phyloP scores from a whole-genome alignment of 2,113 vertebrate genomes.

The Halcyon malimbica region DNA sequence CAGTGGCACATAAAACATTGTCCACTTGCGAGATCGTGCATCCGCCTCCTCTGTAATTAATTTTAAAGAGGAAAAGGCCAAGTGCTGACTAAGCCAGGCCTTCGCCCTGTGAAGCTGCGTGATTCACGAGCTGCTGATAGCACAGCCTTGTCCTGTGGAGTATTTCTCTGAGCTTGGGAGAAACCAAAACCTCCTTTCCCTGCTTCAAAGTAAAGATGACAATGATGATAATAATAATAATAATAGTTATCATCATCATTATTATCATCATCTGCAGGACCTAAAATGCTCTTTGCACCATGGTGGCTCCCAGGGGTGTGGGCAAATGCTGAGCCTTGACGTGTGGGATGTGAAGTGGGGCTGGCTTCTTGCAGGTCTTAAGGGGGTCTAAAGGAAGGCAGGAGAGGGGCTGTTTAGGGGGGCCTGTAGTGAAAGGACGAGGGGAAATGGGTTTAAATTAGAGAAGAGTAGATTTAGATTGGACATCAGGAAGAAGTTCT shows the following conservation, averaged over 20 bases:
- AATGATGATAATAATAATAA: too few species aligned
- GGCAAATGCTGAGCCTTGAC: background rate
- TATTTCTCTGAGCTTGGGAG: background rate
- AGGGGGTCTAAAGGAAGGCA: too few species aligned
- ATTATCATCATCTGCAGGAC: background rate
- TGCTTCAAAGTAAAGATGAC: background rate
- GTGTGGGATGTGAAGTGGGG: background rate
- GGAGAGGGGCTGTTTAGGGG: too few species aligned
- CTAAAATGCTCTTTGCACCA: background rate
- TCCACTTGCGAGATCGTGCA: accelerated
- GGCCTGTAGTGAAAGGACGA: too few species aligned
- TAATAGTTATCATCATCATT: background rate
- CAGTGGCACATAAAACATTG: background rate
- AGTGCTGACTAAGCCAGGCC: constrained; percentile 38
- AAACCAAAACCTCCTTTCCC: background rate
- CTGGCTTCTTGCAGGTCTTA: background rate
- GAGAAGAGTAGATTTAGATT: too few species aligned
- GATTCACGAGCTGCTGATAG: background rate
- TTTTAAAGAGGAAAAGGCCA: constrained; percentile 13
- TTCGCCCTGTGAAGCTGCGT: accelerated
- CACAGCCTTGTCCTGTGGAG: background rate
- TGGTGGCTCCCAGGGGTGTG: accelerated
- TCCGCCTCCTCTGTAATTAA: background rate
- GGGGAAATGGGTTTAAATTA: too few species aligned
- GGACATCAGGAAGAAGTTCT: too few species aligned